Evolutionary conservation across 2,797 vertebrate species (phyloP), one percentile per base, ranked within the genome.

Genomic region (Psittacula derbiana): DNA sequence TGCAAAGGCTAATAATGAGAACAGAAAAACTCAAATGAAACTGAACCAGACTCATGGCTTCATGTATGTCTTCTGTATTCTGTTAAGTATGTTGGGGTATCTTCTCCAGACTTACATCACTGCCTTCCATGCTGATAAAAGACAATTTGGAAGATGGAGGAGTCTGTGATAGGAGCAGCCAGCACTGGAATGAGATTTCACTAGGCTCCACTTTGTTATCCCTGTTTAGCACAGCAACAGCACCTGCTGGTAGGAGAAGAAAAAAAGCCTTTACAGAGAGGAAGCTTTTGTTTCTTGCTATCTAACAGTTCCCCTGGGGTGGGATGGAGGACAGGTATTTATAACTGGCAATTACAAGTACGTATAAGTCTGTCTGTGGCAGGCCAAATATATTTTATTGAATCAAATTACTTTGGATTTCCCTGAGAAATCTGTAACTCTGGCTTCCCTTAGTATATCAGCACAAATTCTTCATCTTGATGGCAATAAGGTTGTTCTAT

Each of bases 341-440:
- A 94, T 88, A 88, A 41, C 24, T 76, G 36, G 31, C 57, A 90
- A 81, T 90, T 86, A 93, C 75, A 8, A 28, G 33, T 73, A 75
- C 62, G 40, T 66, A 84, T 91, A 74, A 70, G 47, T 52, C 66
- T 76, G 67, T 91, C 89, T 92, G 62, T 67, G 66, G 61, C 55
- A 92, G 43, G 47, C 76, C 80, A 91, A 85, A 92, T 81, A 64
- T 27, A 71, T 94, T 95, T 90, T 85, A 91, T 80, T 3, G 7
- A 79, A 84, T 88, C 38, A 91, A 67, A 88, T 91, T 72, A 66
- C 76, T 90, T 90, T 15, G 18, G 64, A 88, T 86, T 96, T 96
- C 76, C 67, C 85, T 4, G 33, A 95, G 80, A 96, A 86, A 85
- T 75, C 70, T 93, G 66, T 79, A 70, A 79, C 33, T 76, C 58